These are phyloP conservation scores for Hydrochoerus hydrochaeris DNA, from an alignment of 2,113 vertebrate genomes.

Conservation along the genomic window DNA sequence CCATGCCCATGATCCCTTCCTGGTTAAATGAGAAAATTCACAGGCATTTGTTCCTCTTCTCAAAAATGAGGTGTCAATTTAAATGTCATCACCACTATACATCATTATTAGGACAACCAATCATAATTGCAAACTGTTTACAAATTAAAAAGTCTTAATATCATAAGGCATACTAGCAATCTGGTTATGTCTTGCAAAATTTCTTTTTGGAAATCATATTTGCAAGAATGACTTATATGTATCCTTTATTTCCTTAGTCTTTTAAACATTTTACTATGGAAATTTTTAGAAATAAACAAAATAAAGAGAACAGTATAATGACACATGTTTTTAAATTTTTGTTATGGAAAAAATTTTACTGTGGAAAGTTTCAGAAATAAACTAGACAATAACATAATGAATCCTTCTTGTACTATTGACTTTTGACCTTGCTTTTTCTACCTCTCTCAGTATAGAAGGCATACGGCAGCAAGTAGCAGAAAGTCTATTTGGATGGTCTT, in stretches of 20 bases:
- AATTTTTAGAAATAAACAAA: constrained; percentile 30
- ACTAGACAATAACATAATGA: neutral
- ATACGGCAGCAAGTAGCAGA: neutral
- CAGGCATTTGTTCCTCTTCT: neutral
- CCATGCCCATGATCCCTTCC: neutral
- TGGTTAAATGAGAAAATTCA: neutral
- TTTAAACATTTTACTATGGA: constrained; percentile 51
- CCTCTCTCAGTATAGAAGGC: neutral
- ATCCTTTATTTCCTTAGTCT: neutral
- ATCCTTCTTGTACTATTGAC: neutral
- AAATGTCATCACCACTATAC: neutral
- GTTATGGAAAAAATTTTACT: neutral
- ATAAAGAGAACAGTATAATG: neutral
- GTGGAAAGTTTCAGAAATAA: constrained; percentile 38
- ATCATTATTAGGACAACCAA: neutral
- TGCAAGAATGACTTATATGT: neutral
- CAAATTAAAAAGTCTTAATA: neutral
- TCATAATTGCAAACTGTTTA: neutral
- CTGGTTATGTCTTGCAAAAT: neutral
- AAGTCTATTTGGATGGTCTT: neutral
- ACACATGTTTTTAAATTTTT: constrained; percentile 7
- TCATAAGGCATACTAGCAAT: neutral
- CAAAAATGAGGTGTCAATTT: neutral
- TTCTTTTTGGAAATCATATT: constrained; percentile 18
- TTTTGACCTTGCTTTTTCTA: neutral